Evolutionary conservation across 2,113 vertebrate genomes (phyloP), one percentile per base, ranked within the genome.

Genomic region (Psophia crepitans): DNA sequence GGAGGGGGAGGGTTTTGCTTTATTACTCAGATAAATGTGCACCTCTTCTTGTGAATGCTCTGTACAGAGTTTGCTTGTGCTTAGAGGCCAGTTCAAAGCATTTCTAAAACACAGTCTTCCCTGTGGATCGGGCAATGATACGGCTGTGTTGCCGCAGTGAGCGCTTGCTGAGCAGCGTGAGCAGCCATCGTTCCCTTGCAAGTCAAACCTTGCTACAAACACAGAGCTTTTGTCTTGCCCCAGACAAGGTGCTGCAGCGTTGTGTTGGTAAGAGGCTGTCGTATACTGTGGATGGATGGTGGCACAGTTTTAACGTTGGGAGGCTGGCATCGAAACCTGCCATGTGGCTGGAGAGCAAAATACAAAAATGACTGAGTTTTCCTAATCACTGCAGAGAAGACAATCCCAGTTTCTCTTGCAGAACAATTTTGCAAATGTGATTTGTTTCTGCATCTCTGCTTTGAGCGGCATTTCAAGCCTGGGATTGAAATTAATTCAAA

Each of bases 1-100:
- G 94, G 58, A 26, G 53, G 39, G 82, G 74, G 46, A 30, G 83
- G 30, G 63, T 35, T 97, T 96, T 90, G 84, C 93, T 94, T 56
- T 74, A 37, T 46, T 49, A 24, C 23, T 66, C 69, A 39, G 35
- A 43, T 65, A 49, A 90, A 26, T 12, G 24, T 68, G 61, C 71
- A 57, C 37, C 20, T 76, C 44, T 84, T 5, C 16, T 80, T 37
- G 48, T 65, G 69, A 44, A 69, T 73, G 57, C 73, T 71, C 35
- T 10, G 1, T 51, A 5, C 16, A 51, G 84, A 39, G 56, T 37
- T 85, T 84, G 28, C 53, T 64, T 89, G 88, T 65, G 56, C 77
- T 89, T 65, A 70, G 70, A 65, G 86, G 33, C 54, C 32, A 20
- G 5, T 56, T 66, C 8, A 58, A 91, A 93, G 91, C 94, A 78